Evolutionary conservation across 2,113 vertebrate species (phyloP).

Genomic region (Pontoporia blainvillei): DNA sequence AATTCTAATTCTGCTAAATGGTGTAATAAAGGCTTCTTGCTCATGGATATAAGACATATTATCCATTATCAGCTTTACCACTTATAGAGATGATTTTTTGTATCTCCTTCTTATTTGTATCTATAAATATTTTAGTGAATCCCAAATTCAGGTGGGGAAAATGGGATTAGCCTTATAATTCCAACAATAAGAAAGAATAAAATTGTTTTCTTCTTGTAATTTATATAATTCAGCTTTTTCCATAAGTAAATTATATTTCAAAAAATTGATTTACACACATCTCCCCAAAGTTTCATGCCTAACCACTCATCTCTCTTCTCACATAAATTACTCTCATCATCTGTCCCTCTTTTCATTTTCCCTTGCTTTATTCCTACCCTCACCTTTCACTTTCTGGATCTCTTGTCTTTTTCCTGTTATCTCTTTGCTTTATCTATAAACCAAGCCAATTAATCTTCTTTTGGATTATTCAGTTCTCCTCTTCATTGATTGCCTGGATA

Average conservation of each 20-base stretch:
- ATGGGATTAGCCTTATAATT: not conserved
- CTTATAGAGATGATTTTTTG: not conserved
- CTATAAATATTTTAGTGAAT: not conserved
- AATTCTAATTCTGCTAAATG: not conserved
- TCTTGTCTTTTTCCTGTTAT: not conserved
- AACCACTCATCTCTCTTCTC: not conserved
- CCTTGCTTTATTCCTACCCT: not conserved
- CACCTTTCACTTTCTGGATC: not conserved
- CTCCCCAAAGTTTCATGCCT: not conserved
- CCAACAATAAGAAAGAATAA: not conserved
- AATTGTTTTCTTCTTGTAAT: not conserved
- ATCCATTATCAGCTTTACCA: not conserved
- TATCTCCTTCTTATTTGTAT: not conserved
- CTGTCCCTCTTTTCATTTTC: not conserved
- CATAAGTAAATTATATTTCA: not conserved
- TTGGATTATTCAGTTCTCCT: not conserved
- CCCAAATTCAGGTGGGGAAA: not conserved
- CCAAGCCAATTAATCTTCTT: not conserved
- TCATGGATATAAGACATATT: not conserved
- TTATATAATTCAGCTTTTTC: not conserved
- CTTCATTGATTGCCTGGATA: not conserved
- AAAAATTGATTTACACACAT: not conserved
- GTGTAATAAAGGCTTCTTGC: not conserved
- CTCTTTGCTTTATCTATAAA: not conserved
- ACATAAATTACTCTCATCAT: not conserved